phyloP scores from a whole-genome alignment of 2,888 invertebrate species.

The Noctua janthe region DNA sequence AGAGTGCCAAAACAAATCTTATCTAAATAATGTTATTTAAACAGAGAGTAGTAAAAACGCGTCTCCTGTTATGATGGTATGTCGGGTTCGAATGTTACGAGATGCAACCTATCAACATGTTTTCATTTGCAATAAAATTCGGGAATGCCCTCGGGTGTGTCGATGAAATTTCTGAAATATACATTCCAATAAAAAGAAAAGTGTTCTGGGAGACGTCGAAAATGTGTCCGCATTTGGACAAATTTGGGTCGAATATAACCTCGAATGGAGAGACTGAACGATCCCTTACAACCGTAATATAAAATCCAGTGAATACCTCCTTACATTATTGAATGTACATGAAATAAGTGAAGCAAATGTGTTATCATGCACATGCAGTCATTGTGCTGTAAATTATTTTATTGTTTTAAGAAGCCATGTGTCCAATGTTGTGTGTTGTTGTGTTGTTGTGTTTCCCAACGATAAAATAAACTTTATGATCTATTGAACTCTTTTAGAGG shows the following conservation, averaged over 20 bases:
- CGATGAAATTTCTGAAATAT: conserved; percentile 82
- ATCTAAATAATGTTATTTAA: conserved; percentile 38
- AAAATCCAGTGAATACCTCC: conserved; percentile 79
- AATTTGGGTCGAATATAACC: conserved; percentile 85
- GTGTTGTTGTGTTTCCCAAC: background rate
- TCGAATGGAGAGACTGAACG: conserved; percentile 82
- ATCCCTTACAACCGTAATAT: conserved; percentile 81
- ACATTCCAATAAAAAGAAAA: conserved; percentile 84
- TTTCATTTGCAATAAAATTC: conserved; percentile 80
- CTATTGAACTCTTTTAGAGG: background rate
- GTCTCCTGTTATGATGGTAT: conserved; percentile 55
- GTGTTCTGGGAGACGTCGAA: conserved; percentile 80
- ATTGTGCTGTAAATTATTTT: background rate
- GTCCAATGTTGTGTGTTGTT: background rate
- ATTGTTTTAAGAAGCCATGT: background rate
- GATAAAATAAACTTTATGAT: background rate
- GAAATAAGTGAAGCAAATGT: conserved; percentile 47
- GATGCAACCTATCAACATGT: conserved; percentile 74
- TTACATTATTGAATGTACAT: conserved; percentile 78
- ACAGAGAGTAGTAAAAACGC: conserved; percentile 48
- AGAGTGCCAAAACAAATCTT: conserved; percentile 31
- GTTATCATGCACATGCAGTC: background rate
- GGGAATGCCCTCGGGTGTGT: conserved; percentile 69
- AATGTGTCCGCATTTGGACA: conserved; percentile 85
- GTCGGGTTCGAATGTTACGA: conserved; percentile 65